phyloP scores from a whole-genome alignment of 2,113 vertebrate genomes.

The Catharus minimus region DNA sequence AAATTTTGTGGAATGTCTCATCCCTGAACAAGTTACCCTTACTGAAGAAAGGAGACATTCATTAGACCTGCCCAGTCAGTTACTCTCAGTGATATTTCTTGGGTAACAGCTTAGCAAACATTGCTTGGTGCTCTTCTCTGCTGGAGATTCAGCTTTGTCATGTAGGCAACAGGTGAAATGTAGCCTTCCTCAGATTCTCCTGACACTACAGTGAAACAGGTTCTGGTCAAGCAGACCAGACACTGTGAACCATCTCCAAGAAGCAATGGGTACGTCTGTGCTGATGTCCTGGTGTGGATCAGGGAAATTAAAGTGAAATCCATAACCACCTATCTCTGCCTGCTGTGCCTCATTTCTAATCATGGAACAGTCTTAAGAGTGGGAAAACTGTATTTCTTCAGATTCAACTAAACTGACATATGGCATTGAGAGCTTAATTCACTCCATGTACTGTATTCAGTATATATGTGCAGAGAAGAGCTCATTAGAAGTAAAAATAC shows the following conservation, averaged over 20 bases:
- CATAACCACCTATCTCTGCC: background rate
- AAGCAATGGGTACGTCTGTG: background rate
- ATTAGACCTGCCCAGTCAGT: background rate
- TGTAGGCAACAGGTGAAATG: background rate
- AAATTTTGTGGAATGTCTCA: background rate
- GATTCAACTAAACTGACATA: background rate
- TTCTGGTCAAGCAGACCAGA: background rate
- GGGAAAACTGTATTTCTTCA: background rate
- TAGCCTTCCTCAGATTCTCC: background rate
- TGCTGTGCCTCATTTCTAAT: background rate
- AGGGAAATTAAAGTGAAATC: background rate
- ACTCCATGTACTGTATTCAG: background rate
- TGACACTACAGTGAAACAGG: background rate
- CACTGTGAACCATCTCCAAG: background rate
- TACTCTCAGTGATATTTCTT: background rate
- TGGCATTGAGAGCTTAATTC: background rate
- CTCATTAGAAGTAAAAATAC: background rate
- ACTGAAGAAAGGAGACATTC: background rate
- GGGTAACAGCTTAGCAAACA: background rate
- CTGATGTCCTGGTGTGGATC: background rate
- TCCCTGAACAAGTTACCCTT: background rate
- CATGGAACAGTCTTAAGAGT: background rate
- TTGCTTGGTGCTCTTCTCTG: background rate
- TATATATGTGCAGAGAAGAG: background rate
- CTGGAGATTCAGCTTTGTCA: background rate